Base-by-base conservation (phyloP, 2,113 vertebrate species). In the Chloroceryle aenea region DNA sequence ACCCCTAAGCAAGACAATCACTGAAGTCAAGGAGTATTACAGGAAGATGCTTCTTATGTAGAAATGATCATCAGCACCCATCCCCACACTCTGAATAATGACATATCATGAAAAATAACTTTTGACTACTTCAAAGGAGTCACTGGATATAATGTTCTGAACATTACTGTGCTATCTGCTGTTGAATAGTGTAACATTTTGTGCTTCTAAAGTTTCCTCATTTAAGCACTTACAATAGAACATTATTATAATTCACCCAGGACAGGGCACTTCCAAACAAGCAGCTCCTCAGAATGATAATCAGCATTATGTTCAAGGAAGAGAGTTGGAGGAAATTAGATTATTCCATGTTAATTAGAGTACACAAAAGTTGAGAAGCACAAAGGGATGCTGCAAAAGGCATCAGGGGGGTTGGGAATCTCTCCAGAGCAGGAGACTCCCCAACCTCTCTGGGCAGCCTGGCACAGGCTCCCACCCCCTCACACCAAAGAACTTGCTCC, bases 311-410 rank as follows among this genome's bases (percentile, higher is more conserved):
- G 7, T 17, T 43, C 40, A 59, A 25, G 0, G 1, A 77, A 32
- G 34, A 56, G 40, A 74, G 21, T 34, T 85, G 32, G 26, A 30
- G 42, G 67, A 89, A 90, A 95, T 68, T 29, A 75, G 76, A 80
- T 74, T 62, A 56, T 9, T 38, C 7, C 45, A 6, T 27, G 22
- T 32, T 82, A 87, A 90, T 15, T 56, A 52, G 55, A 92, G 80
- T 40, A 94, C 2, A 64, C n/a, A 20, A 82, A 50, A 83, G 38
- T 19, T 42, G 32, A 66, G 64, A 68, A 78, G 92, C 68, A 88
- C 40, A 95, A 81, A 79, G 59, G 63, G 76, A 67, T 32, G 64
- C 64, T 68, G 58, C 76, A 90, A 84, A 87, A 86, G 36, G 62
- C 78, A 38, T 52, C 74, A n/a, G n/a, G n/a, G n/a, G n/a, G 47